A percentile compares a stretch with the other conserved stretches of the same genome.
phyloP scores from a whole-genome alignment of 2,797 vertebrate genomes.

The Botia kubotai region DNA sequence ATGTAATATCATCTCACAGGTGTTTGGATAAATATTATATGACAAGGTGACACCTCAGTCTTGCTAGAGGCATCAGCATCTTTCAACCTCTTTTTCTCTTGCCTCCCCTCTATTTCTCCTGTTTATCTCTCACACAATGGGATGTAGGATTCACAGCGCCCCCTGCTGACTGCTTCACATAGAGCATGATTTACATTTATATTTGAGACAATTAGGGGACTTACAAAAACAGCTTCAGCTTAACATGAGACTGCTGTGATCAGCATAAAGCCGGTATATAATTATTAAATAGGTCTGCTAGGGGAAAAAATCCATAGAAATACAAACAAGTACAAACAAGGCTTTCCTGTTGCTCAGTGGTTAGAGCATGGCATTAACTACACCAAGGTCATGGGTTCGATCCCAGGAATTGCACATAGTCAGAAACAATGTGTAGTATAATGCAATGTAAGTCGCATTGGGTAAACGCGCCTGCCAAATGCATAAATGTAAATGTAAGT shows the following conservation, averaged over 20 bases:
- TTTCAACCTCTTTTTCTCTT: slow-evolving; percentile 29
- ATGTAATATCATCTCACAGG: slow-evolving; percentile 51
- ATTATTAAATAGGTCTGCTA: background rate
- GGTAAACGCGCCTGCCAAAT: no score
- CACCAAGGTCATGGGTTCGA: no score
- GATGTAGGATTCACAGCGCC: slow-evolving; percentile 32
- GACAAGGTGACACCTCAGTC: slow-evolving; percentile 60
- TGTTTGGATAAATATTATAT: slow-evolving; percentile 60
- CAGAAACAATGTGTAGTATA: no score
- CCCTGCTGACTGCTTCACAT: slow-evolving; percentile 31
- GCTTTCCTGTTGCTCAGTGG: no score
- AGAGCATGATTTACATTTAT: background rate
- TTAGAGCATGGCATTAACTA: no score
- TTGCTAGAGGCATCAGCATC: slow-evolving; percentile 48
- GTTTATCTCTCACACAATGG: background rate
- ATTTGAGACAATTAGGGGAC: background rate
- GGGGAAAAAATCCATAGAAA: background rate
- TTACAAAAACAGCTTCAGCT: background rate
- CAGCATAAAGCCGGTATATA: background rate
- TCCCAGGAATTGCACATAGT: no score
- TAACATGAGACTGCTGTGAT: background rate
- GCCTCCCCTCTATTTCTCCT: slow-evolving; percentile 7
- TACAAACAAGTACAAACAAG: no score
- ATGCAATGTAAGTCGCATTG: no score
- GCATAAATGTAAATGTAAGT: no score